Conservation (phyloP, 2,888 invertebrate species). For the Electrophaes corylata region DNA sequence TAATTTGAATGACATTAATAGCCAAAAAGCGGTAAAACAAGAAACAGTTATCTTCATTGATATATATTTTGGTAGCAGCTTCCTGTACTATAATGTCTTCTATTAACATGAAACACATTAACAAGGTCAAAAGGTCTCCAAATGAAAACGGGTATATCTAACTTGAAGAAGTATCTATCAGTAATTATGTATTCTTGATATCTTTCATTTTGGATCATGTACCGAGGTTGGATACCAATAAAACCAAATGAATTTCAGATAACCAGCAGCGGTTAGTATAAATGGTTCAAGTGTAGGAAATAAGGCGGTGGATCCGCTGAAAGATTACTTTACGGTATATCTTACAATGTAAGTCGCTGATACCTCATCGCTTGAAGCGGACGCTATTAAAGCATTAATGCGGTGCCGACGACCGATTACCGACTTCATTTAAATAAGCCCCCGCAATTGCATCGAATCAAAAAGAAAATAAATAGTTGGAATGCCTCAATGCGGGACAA, state of each 20-base stretch:
- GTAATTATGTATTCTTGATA: slow-evolving; percentile 62
- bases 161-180: slow-evolving; percentile 58
- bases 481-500: slow-evolving; percentile 42
- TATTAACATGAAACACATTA: slow-evolving; percentile 32
- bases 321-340: slow-evolving; percentile 10
- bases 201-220: slow-evolving; percentile 49
- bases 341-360: slow-evolving; percentile 28
- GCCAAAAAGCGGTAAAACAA: slow-evolving; percentile 18
- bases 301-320: slow-evolving; percentile 18
- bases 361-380: slow-evolving; percentile 41
- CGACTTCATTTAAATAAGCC: slow-evolving; percentile 66
- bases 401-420: slow-evolving; percentile 64
- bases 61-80: slow-evolving; percentile 36
- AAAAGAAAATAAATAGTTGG: slow-evolving; percentile 46
- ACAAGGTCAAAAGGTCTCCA: slow-evolving; percentile 33
- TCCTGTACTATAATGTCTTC: slow-evolving; percentile 33
- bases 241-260: slow-evolving; percentile 57
- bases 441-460: slow-evolving; percentile 56
- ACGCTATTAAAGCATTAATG: slow-evolving; percentile 51
- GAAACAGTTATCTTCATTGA: slow-evolving; percentile 30
- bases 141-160: slow-evolving; percentile 44
- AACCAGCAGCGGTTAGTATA: slow-evolving; percentile 47
- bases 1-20: slow-evolving; percentile 20
- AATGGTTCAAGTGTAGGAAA: slow-evolving; percentile 40
- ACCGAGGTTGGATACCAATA: slow-evolving; percentile 56